A percentile compares a stretch with the other conserved stretches of the same genome.
These are phyloP conservation scores for Rhodophaea formosa DNA, from an alignment of 2,888 invertebrate genomes.

Conservation along the genomic window DNA sequence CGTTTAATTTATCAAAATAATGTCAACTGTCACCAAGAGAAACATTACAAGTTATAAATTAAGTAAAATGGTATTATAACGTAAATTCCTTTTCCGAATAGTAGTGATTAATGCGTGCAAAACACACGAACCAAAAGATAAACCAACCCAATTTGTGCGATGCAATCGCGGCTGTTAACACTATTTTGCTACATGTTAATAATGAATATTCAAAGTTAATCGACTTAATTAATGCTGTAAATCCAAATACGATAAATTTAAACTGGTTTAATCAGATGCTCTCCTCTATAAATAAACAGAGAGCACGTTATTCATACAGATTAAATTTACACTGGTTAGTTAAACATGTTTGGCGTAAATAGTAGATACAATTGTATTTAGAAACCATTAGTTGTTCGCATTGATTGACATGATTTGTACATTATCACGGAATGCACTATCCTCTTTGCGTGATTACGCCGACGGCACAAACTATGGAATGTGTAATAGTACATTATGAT, in stretches of 20 bases:
- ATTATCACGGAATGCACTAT: conserved; percentile 7
- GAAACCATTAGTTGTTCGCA: conserved; percentile 1
- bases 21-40: too few species aligned
- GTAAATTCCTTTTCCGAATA: background rate
- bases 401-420: background rate
- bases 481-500: background rate
- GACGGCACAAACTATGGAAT: background rate
- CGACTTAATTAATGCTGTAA: conserved; percentile 35
- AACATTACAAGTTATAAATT: too few species aligned
- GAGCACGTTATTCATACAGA: conserved; percentile 25
- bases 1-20: too few species aligned
- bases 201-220: conserved; percentile 31
- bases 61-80: too few species aligned
- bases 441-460: background rate
- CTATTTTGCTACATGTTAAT: conserved; percentile 24
- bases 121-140: conserved; percentile 15
- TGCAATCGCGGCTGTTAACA: conserved; percentile 22
- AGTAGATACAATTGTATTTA: background rate
- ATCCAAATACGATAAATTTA: conserved; percentile 33
- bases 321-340: conserved; percentile 25
- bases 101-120: conserved; percentile 9
- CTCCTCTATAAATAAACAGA: conserved; percentile 30
- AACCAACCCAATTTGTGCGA: conserved; percentile 19
- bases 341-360: conserved; percentile 16
- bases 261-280: conserved; percentile 32